Conservation (phyloP, 2,797 vertebrate species). For the Pagetopsis macropterus region DNA sequence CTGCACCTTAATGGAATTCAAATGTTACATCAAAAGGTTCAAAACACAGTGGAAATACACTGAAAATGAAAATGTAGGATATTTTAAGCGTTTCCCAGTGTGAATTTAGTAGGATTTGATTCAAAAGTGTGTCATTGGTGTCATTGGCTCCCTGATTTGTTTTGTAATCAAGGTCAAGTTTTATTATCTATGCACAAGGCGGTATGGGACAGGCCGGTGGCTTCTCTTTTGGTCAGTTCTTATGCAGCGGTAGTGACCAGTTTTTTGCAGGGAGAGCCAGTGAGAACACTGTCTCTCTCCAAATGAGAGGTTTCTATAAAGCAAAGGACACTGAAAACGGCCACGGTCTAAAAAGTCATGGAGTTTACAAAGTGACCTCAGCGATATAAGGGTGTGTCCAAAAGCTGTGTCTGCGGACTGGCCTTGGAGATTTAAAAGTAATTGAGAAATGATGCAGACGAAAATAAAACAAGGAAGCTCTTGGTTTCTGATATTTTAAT, state of each 20-base stretch:
- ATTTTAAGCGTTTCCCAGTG: slow-evolving; percentile 4
- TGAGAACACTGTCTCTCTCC: slow-evolving; percentile 56
- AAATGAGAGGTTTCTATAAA: slow-evolving; percentile 79
- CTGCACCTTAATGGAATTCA: neutral
- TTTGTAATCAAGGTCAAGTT: slow-evolving; percentile 56
- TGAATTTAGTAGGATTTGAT: slow-evolving; percentile 13
- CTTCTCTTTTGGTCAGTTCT: slow-evolving; percentile 41
- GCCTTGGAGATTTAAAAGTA: slow-evolving; percentile 9
- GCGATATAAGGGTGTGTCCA: slow-evolving; percentile 33
- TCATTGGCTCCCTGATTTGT: slow-evolving; percentile 35
- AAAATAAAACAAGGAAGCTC: slow-evolving; percentile 1
- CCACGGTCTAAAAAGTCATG: slow-evolving; percentile 53
- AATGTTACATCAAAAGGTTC: slow-evolving; percentile 10
- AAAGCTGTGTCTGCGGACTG: slow-evolving; percentile 14
- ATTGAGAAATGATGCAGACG: neutral
- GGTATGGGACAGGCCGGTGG: slow-evolving; percentile 46
- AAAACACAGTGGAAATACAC: neutral
- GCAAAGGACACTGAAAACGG: slow-evolving; percentile 53
- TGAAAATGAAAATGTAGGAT: slow-evolving; percentile 25
- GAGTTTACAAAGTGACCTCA: slow-evolving; percentile 49
- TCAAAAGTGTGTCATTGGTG: slow-evolving; percentile 17
- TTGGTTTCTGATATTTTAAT: slow-evolving; percentile 20
- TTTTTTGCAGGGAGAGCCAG: slow-evolving; percentile 53
- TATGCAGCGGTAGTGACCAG: slow-evolving; percentile 53
- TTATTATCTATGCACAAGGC: slow-evolving; percentile 47